Conservation (phyloP, 2,888 invertebrate species). For the Habrosyne pyritoides region DNA sequence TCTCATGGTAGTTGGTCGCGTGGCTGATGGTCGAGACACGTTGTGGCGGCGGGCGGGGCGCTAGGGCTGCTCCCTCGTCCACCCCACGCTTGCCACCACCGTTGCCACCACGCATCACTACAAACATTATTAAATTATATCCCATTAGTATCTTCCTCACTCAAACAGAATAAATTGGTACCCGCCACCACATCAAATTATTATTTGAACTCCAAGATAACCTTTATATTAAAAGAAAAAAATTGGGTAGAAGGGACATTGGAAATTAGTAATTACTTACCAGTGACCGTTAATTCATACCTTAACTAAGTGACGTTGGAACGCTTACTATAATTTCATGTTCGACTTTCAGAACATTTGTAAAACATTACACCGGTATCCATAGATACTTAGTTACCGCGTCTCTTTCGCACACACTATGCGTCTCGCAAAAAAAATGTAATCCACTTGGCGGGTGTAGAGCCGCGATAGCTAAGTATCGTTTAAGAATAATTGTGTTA, state of each 20-base stretch:
- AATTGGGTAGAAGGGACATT: too few relatives aligned
- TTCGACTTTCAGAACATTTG: constrained; percentile 1
- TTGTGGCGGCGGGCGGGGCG: constrained; percentile 86
- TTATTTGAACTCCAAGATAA: background rate
- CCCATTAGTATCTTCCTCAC: background rate
- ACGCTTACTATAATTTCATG: background rate
- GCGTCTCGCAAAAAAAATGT: too few relatives aligned
- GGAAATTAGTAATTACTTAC: too few relatives aligned
- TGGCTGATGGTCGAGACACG: constrained; percentile 91
- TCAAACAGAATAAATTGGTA: background rate
- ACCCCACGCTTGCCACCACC: constrained; percentile 57
- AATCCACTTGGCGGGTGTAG: too few relatives aligned
- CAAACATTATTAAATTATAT: background rate
- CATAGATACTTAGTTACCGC: background rate
- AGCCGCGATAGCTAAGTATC: too few relatives aligned
- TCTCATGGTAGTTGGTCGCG: constrained; percentile 93
- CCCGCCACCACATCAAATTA: background rate
- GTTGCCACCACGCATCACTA: constrained; percentile 72
- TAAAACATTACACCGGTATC: background rate
- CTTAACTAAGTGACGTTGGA: too few relatives aligned
- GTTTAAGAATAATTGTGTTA: too few relatives aligned
- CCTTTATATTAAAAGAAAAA: background rate
- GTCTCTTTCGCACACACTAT: too few relatives aligned
- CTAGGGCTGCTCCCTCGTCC: constrained; percentile 77
- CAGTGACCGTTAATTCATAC: background rate